Percentiles rank a stretch among this genome's conserved stretches.
These are phyloP conservation scores for Antrozous pallidus DNA, from an alignment of 2,797 vertebrate species.

Conservation along the genomic window DNA sequence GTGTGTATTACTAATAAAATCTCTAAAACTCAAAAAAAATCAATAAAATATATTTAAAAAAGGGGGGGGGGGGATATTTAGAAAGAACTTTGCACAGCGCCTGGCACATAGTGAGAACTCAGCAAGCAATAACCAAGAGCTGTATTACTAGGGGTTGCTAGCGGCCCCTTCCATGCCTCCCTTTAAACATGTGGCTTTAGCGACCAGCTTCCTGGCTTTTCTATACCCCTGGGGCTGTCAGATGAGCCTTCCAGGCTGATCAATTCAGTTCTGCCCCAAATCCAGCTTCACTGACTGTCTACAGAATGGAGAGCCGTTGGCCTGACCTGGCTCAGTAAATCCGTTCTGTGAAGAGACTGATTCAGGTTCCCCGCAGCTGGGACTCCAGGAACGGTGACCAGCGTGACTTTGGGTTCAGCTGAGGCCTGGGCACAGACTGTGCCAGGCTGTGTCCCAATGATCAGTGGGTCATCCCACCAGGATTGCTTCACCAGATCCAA, in stretches of 20 bases:
- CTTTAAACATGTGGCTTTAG: not conserved
- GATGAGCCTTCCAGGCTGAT: not conserved
- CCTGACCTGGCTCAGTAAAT: not conserved
- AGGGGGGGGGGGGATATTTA: too few relatives aligned
- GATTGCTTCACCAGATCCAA: too few relatives aligned
- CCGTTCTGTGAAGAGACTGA: not conserved
- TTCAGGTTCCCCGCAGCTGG: not conserved
- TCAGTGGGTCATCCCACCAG: too few relatives aligned
- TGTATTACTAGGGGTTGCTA: not conserved
- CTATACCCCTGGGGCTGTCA: not conserved
- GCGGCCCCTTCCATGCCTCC: not conserved
- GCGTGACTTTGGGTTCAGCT: too few relatives aligned
- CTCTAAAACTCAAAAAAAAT: too few relatives aligned
- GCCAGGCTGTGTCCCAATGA: too few relatives aligned
- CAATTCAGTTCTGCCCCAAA: not conserved
- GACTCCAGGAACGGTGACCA: not conserved
- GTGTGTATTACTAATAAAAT: too few relatives aligned
- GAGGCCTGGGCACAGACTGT: too few relatives aligned
- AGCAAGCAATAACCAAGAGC: too few relatives aligned
- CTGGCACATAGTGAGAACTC: not conserved
- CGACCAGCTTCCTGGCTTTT: not conserved
- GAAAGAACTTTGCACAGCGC: not conserved
- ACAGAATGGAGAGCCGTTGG: not conserved
- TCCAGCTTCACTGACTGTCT: not conserved
- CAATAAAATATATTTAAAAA: too few relatives aligned